phyloP scores from a whole-genome alignment of 2,888 invertebrate genomes.

The Ernsta delagoae region DNA sequence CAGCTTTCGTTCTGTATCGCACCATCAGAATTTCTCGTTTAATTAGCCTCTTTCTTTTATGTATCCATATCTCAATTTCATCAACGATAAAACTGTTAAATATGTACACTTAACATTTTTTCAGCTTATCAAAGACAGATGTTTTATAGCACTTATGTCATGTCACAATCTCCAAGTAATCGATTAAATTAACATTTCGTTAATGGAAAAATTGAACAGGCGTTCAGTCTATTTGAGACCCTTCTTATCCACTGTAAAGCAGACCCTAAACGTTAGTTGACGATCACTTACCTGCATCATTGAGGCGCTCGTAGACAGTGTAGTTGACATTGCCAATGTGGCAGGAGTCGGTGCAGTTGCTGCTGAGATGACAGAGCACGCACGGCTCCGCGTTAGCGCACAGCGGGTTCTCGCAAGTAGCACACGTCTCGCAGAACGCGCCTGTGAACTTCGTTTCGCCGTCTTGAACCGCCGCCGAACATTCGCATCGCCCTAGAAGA shows the following conservation, averaged over 20 bases:
- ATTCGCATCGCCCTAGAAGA: slow-evolving; percentile 76
- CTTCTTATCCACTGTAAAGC: no score
- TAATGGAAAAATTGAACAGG: no score
- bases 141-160: no score
- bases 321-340: slow-evolving; percentile 65
- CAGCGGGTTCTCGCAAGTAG: slow-evolving; percentile 76
- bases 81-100: background rate
- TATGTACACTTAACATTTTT: background rate
- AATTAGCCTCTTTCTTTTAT: background rate
- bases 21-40: slow-evolving; percentile 6
- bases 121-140: no score
- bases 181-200: no score
- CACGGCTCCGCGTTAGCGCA: slow-evolving; percentile 80
- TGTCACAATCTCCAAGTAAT: no score
- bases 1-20: slow-evolving; percentile 7
- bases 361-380: slow-evolving; percentile 66
- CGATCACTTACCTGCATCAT: slow-evolving; percentile 39
- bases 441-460: slow-evolving; percentile 68
- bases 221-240: no score
- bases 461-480: slow-evolving; percentile 52
- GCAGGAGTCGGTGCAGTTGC: slow-evolving; percentile 64
- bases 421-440: slow-evolving; percentile 80
- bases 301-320: slow-evolving; percentile 59
- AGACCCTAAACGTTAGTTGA: no score
- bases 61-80: background rate